phyloP scores from a whole-genome alignment of 1,140 invertebrate species.

The Harlomillsia oculata region DNA sequence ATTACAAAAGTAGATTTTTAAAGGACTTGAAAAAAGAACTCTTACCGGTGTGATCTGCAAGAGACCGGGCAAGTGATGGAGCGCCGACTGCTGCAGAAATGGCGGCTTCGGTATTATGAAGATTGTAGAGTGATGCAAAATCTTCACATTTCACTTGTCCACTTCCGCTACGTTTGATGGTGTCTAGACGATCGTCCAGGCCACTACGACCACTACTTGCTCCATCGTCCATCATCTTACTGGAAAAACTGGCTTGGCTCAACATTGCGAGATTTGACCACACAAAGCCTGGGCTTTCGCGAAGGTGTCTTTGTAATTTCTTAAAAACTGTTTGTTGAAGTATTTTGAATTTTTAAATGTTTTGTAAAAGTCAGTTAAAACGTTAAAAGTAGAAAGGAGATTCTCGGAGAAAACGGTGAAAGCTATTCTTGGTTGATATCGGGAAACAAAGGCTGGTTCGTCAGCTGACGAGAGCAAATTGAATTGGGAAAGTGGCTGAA shows the following conservation, averaged over 20 bases:
- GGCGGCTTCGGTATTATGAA: conserved; percentile 36
- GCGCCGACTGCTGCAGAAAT: conserved; percentile 28
- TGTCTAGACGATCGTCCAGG: conserved; percentile 27
- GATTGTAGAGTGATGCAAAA: conserved; percentile 40
- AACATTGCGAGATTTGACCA: conserved; percentile 7
- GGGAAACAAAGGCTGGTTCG: no score
- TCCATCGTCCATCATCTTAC: conserved; percentile 32
- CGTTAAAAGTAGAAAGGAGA: no score
- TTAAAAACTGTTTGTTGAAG: no score
- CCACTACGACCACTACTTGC: no score
- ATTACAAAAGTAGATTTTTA: no score
- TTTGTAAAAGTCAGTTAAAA: no score
- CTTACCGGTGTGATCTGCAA: conserved; percentile 34
- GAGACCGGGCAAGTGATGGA: conserved; percentile 23
- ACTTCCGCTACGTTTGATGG: conserved; percentile 25
- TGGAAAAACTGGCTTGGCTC: conserved; percentile 26
- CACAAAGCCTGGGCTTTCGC: no score
- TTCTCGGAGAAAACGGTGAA: no score
- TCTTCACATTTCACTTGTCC: conserved; percentile 35
- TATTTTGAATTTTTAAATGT: no score
- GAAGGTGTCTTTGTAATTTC: no score
- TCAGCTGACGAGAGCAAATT: no score
- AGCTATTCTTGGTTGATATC: no score
- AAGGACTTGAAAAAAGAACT: background rate
- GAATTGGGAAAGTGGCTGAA: conserved; percentile 12